Conservation (phyloP, 2,797 vertebrate genomes). For the Argyrosomus regius region DNA sequence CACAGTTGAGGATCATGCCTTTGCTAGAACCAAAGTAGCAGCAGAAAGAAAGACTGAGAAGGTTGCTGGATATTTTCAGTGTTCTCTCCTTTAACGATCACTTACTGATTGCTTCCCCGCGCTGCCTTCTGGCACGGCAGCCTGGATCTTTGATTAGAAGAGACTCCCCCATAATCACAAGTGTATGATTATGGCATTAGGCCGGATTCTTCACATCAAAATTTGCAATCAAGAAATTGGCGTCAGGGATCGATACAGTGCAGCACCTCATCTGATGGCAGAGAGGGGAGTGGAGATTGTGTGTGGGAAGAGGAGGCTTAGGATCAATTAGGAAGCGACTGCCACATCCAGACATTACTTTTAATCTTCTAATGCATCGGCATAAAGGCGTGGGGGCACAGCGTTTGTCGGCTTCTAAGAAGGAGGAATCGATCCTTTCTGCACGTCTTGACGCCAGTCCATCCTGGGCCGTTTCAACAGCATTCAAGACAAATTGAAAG, state of each 20-base stretch:
- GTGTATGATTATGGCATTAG: conserved; percentile 89
- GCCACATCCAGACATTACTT: conserved; percentile 83
- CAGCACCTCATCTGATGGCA: conserved; percentile 77
- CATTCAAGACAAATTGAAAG: conserved; percentile 76
- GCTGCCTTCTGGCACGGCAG: conserved; percentile 70
- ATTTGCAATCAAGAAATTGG: conserved; percentile 88
- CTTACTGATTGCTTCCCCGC: conserved; percentile 77
- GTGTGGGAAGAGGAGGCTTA: conserved; percentile 61
- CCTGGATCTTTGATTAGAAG: conserved; percentile 82
- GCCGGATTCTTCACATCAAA: conserved; percentile 83
- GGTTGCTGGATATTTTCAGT: conserved; percentile 65
- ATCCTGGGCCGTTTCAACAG: conserved; percentile 72
- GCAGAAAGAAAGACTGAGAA: conserved; percentile 38
- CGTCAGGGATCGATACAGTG: conserved; percentile 80
- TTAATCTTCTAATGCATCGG: conserved; percentile 89
- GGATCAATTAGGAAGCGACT: conserved; percentile 85
- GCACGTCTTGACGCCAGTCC: conserved; percentile 68
- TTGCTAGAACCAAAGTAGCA: conserved; percentile 47
- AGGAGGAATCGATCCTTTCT: conserved; percentile 80
- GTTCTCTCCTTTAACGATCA: conserved; percentile 67
- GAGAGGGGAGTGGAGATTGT: conserved; percentile 51
- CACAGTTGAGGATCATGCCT: conserved; percentile 50
- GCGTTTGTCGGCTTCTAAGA: conserved; percentile 76
- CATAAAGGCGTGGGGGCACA: conserved; percentile 66
- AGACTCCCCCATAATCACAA: conserved; percentile 82